Evolutionary conservation across 2,113 vertebrate species (phyloP).

Genomic region (Clarias gariepinus): DNA sequence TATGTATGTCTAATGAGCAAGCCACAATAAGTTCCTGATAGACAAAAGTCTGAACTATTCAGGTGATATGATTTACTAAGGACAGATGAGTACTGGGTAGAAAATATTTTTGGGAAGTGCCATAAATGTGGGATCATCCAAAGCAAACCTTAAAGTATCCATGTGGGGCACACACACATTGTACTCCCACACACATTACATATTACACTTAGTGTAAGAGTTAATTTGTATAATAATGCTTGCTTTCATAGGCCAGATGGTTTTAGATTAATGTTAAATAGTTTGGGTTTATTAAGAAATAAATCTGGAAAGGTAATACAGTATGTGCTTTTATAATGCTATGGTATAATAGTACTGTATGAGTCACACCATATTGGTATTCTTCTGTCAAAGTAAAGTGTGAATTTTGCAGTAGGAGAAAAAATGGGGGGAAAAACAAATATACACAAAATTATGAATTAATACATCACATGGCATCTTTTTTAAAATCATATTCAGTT

Average conservation of each 20-base stretch:
- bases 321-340: not conserved
- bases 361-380: constrained; percentile 21
- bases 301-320: not conserved
- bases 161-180: not conserved
- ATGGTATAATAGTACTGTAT: not conserved
- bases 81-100: not conserved
- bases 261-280: not conserved
- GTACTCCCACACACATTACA: not conserved
- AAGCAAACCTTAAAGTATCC: not conserved
- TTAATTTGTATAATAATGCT: not conserved
- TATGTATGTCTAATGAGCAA: too few species aligned
- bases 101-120: not conserved
- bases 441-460: constrained; percentile 26
- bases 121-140: not conserved
- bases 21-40: not conserved
- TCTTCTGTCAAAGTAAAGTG: not conserved
- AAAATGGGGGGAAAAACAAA: constrained; percentile 8
- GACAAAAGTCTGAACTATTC: not conserved
- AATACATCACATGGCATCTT: not conserved
- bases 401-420: constrained; percentile 10
- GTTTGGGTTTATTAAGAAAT: not conserved
- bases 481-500: not conserved
- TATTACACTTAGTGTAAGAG: not conserved
- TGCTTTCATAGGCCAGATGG: not conserved
- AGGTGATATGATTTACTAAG: not conserved